phyloP scores from a whole-genome alignment of 2,888 invertebrate species.

The Crocallis elinguaria region DNA sequence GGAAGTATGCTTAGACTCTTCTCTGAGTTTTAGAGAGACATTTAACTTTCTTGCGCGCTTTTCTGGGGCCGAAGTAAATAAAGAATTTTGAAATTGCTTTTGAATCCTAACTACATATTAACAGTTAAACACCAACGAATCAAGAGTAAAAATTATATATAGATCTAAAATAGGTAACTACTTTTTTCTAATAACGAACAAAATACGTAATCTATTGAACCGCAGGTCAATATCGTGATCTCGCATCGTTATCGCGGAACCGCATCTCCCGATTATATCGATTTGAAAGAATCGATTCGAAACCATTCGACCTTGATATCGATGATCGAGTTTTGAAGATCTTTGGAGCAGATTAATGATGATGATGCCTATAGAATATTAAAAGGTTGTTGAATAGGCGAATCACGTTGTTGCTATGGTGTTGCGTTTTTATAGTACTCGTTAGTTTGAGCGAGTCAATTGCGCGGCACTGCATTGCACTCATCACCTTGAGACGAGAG shows the following conservation, averaged over 20 bases:
- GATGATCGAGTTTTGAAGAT: conserved; percentile 58
- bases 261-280: conserved; percentile 66
- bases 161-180: too few species aligned
- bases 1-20: too few species aligned
- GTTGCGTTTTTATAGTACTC: not conserved
- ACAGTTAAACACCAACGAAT: too few species aligned
- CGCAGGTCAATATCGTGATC: conserved; percentile 65
- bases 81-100: too few species aligned
- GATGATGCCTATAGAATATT: conserved; percentile 45
- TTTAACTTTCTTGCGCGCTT: too few species aligned
- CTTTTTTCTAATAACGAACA: conserved; percentile 38
- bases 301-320: conserved; percentile 63
- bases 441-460: not conserved
- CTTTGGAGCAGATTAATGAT: conserved; percentile 57
- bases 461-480: too few species aligned
- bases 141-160: too few species aligned
- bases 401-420: conserved; percentile 9
- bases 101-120: too few species aligned
- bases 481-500: too few species aligned
- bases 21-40: too few species aligned
- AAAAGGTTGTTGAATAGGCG: conserved; percentile 29
- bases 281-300: conserved; percentile 66
- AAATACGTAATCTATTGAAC: conserved; percentile 65
- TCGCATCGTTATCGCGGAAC: conserved; percentile 48
- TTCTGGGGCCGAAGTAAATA: too few species aligned